phyloP scores from a whole-genome alignment of 2,113 vertebrate genomes.

The Rhinopomastus cyanomelas region DNA sequence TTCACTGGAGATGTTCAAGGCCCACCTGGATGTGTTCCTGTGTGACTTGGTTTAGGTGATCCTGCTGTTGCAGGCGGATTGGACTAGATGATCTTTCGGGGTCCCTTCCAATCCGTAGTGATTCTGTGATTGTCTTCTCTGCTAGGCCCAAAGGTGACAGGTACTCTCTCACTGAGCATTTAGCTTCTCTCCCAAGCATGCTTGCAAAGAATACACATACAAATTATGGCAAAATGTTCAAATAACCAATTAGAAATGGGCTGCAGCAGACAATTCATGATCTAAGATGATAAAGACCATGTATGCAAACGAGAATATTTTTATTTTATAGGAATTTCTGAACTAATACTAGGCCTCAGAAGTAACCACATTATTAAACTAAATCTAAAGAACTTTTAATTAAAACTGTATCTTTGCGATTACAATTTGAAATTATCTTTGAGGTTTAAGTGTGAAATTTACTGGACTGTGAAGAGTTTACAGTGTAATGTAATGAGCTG shows the following conservation, averaged over 20 bases:
- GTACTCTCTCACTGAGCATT: neutral
- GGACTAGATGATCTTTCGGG: too few species aligned
- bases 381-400: neutral
- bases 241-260: neutral
- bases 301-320: neutral
- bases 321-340: neutral
- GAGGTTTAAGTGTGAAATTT: slow-evolving; percentile 38
- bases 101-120: too few species aligned
- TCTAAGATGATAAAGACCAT: neutral
- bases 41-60: too few species aligned
- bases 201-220: neutral
- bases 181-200: neutral
- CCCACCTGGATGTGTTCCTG: too few species aligned
- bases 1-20: too few species aligned
- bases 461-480: slow-evolving; percentile 37
- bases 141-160: neutral
- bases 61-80: too few species aligned
- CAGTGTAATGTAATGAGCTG: slow-evolving; percentile 47
- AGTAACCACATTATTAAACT: neutral
- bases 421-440: neutral
- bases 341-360: neutral
- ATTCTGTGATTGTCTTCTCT: neutral
- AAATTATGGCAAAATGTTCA: neutral
- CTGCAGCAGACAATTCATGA: neutral
- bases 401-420: neutral